Evolutionary conservation across 2,888 invertebrate genomes (phyloP).

Genomic region (Sarcophaga rosellei): DNA sequence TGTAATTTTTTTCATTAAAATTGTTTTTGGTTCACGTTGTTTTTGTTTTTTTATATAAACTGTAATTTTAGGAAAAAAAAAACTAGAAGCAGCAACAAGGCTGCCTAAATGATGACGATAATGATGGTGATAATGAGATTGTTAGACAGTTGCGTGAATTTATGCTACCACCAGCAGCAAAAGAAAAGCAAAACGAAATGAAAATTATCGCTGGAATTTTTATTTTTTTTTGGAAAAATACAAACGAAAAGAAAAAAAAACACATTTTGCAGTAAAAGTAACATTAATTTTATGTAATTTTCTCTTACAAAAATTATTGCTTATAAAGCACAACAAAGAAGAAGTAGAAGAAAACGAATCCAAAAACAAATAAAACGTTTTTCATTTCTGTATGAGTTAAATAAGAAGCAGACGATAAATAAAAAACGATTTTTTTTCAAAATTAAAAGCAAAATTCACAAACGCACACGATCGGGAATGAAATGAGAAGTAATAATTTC

Average conservation of each 20-base stretch:
- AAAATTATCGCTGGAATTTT: constrained; percentile 20
- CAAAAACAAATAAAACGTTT: constrained; percentile 9
- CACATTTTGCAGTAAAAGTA: constrained; percentile 30
- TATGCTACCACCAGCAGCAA: constrained; percentile 11
- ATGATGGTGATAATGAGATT: constrained; percentile 26
- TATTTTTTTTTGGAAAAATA: constrained; percentile 3
- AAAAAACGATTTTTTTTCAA: not conserved
- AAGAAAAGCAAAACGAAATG: constrained; percentile 29
- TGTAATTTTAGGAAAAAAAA: constrained; percentile 29
- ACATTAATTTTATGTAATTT: constrained; percentile 58
- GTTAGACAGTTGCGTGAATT: constrained; percentile 55
- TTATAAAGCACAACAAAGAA: not conserved
- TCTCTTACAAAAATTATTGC: constrained; percentile 1
- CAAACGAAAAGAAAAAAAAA: constrained; percentile 17
- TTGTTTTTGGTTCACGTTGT: not conserved
- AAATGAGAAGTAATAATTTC: constrained; percentile 16
- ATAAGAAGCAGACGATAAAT: constrained; percentile 7
- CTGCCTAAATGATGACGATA: not conserved
- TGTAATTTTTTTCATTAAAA: constrained; percentile 31
- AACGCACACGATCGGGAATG: constrained; percentile 9
- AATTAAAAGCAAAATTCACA: constrained; percentile 4
- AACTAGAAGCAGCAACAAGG: not conserved
- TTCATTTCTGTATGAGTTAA: constrained; percentile 48
- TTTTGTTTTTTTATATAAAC: constrained; percentile 30
- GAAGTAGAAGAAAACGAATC: constrained; percentile 8